These are phyloP conservation scores for Ferdinandea cuprea DNA, from an alignment of 2,888 invertebrate genomes.

Conservation along the genomic window DNA sequence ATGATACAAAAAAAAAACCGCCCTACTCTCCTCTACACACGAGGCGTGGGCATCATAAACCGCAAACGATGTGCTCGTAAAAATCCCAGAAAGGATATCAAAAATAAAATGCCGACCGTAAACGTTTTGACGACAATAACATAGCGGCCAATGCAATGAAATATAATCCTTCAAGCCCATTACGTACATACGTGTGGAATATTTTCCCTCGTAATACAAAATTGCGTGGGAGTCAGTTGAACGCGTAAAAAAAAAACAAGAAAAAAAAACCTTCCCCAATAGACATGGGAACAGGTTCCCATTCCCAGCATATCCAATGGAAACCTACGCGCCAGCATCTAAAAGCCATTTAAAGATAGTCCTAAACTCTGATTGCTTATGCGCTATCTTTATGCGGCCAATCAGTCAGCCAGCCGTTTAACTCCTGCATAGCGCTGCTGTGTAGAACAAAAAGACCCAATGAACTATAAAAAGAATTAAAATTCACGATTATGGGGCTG, in stretches of 20 bases:
- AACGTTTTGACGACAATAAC: slow-evolving; percentile 50
- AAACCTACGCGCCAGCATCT: slow-evolving; percentile 9
- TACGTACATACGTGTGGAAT: not conserved
- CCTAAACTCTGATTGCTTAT: slow-evolving; percentile 29
- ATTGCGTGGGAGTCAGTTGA: slow-evolving; percentile 6
- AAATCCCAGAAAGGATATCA: slow-evolving; percentile 8
- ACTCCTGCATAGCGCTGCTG: slow-evolving; percentile 31
- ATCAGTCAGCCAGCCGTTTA: not conserved
- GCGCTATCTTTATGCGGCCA: slow-evolving; percentile 16
- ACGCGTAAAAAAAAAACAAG: too few species aligned
- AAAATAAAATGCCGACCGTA: slow-evolving; percentile 13
- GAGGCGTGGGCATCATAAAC: not conserved
- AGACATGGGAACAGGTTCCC: not conserved
- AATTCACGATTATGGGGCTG: slow-evolving; percentile 47
- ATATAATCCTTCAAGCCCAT: slow-evolving; percentile 2
- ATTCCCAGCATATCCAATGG: not conserved
- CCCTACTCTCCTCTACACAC: not conserved
- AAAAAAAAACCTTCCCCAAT: too few species aligned
- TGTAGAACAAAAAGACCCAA: slow-evolving; percentile 40
- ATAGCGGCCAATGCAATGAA: slow-evolving; percentile 28
- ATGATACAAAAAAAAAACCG: not conserved
- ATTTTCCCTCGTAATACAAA: not conserved
- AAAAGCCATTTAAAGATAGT: slow-evolving; percentile 44
- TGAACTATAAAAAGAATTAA: slow-evolving; percentile 43
- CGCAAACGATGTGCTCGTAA: not conserved